A percentile compares a stretch with the other conserved stretches of the same genome.
Evolutionary conservation across 2,797 vertebrate species (phyloP).

Genomic region (Anguilla marmorata): DNA sequence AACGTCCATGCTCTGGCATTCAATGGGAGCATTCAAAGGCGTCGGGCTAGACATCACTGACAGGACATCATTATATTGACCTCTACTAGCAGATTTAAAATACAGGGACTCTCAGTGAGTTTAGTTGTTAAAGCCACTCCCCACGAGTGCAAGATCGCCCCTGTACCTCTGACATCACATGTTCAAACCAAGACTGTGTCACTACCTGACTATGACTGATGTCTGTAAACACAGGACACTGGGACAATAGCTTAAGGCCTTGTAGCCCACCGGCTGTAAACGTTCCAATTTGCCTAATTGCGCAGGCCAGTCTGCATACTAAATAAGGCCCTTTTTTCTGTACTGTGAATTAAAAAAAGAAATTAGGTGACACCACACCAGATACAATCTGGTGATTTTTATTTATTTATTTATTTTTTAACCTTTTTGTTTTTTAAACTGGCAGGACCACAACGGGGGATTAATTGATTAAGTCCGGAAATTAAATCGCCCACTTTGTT

Average conservation of each 20-base stretch:
- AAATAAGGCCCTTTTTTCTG: neutral
- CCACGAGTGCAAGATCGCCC: neutral
- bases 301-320: neutral
- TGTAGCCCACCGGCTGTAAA: neutral
- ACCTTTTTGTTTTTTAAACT: neutral
- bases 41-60: neutral
- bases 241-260: neutral
- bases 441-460: neutral
- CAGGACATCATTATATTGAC: neutral
- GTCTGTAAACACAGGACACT: neutral
- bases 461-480: neutral
- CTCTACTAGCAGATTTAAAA: neutral
- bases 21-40: neutral
- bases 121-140: neutral
- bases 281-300: neutral
- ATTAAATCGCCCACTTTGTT: neutral
- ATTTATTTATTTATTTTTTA: no score
- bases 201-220: neutral
- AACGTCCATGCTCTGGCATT: neutral
- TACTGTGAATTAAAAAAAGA: neutral
- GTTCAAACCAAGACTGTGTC: neutral
- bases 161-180: neutral
- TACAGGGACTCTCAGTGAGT: neutral
- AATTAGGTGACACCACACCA: neutral
- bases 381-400: neutral